Conservation (phyloP, 2,797 vertebrate genomes). For the Hemitrygon akajei region DNA sequence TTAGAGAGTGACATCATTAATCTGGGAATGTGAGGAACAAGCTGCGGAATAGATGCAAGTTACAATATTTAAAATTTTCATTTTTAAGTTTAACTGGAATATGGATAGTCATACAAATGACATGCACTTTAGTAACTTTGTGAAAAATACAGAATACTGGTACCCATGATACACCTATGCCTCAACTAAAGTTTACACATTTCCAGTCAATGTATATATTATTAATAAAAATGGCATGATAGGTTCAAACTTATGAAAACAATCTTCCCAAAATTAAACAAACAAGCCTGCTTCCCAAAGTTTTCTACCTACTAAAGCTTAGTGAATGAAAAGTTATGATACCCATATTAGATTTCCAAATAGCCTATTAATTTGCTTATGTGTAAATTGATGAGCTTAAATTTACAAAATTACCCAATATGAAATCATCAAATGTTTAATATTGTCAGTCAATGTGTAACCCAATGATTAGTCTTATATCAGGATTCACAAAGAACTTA, state of each 20-base stretch:
- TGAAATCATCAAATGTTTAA: too few species aligned
- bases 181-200: not conserved
- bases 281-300: not conserved
- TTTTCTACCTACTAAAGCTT: not conserved
- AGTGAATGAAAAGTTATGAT: not conserved
- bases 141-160: not conserved
- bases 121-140: not conserved
- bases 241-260: not conserved
- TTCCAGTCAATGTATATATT: not conserved
- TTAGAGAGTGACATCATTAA: slow-evolving; percentile 60
- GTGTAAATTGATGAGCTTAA: too few species aligned
- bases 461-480: too few species aligned
- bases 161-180: not conserved
- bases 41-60: slow-evolving; percentile 45
- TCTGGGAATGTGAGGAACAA: slow-evolving; percentile 63
- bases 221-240: not conserved
- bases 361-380: too few species aligned
- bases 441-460: too few species aligned
- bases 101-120: not conserved
- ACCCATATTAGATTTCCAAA: too few species aligned
- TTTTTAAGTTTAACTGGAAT: not conserved
- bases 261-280: not conserved
- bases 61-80: not conserved
- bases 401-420: too few species aligned
- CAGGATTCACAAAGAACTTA: too few species aligned